Base-by-base conservation (phyloP, 1,140 invertebrate genomes). In the Leptinotarsa lineolata region DNA sequence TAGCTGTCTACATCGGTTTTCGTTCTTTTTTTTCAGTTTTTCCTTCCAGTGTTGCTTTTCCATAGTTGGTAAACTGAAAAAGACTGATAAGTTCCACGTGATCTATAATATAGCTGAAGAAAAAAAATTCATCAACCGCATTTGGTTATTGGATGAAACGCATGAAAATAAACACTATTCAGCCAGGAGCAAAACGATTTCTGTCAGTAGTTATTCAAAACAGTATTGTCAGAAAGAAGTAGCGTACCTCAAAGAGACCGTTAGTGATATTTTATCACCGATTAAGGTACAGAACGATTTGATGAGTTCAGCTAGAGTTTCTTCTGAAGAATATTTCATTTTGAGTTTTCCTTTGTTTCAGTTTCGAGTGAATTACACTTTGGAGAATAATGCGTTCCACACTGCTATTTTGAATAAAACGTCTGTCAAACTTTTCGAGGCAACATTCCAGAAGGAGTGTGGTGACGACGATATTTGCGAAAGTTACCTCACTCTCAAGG, bases 401-500 rank as follows among this genome's bases (percentile, higher is more conserved):
- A 94, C 92, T 77, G 95, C 96, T 0, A 96, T 97, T 68, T 85
- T 97, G 15, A 96, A 97, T 85, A 93, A 94, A 74, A 91, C 93
- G 82, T 94, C 95, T 0, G 90, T 90, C 12, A 91, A 91, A 77
- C 86, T 91, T 4, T 97, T 97, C 79, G 88, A 92, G 80, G 95
- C 93, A 3, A 92, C 91, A 22, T 97, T 99, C 86, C 90, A 95
- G 68, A 97, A 97, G 85, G 95, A 98, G 81, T 99, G 96, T 83
- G 96, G 95, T 8, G 85, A 89, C 1, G 95, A 98, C 82, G 94
- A 96, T 79, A 87, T 94, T 22, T 98, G 97, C 83, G 90, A 95
- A 78, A 97, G 95, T 83, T 89, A 96, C 81, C 84, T 98, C n/a
- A 84, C 88, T 70, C 83, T 97, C 0, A 83, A 87, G n/a, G 90